phyloP scores from a whole-genome alignment of 1,140 invertebrate genomes.

The Stenopsyche tienmushanensis region DNA sequence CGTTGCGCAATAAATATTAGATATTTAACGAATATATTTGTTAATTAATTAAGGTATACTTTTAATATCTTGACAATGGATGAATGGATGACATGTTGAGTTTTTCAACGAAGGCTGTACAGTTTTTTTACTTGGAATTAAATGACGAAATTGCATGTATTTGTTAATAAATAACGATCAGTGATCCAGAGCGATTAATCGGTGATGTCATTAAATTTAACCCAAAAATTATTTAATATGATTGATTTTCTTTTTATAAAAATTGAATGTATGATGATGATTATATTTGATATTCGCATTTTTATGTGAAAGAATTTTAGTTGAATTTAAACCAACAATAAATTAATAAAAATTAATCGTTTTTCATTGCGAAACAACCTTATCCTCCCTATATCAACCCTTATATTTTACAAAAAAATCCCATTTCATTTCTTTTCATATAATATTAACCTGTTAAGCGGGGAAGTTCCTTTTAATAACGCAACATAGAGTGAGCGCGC shows the following conservation, averaged over 20 bases:
- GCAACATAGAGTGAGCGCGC: too few species aligned
- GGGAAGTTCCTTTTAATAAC: too few species aligned
- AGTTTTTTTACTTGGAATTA: background rate
- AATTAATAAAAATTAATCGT: conserved; percentile 3
- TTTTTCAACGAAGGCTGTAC: background rate
- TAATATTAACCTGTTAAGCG: too few species aligned
- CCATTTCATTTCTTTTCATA: too few species aligned
- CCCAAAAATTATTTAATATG: background rate
- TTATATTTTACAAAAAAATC: too few species aligned
- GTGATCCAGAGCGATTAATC: too few species aligned
- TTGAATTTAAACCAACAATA: conserved; percentile 42
- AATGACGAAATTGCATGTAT: too few species aligned
- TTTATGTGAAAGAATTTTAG: conserved; percentile 31
- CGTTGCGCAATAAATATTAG: conserved; percentile 41
- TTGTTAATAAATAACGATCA: too few species aligned
- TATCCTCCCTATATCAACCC: too few species aligned
- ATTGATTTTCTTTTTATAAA: background rate
- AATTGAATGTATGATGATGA: background rate
- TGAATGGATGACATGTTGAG: background rate
- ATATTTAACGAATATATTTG: conserved; percentile 24
- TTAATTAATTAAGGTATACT: conserved; percentile 21
- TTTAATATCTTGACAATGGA: background rate
- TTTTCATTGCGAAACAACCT: too few species aligned
- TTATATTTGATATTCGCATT: conserved; percentile 3
- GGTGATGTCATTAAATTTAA: too few species aligned